Base-by-base conservation (phyloP, 1,140 invertebrate species). In the Arctopsyche grandis region DNA sequence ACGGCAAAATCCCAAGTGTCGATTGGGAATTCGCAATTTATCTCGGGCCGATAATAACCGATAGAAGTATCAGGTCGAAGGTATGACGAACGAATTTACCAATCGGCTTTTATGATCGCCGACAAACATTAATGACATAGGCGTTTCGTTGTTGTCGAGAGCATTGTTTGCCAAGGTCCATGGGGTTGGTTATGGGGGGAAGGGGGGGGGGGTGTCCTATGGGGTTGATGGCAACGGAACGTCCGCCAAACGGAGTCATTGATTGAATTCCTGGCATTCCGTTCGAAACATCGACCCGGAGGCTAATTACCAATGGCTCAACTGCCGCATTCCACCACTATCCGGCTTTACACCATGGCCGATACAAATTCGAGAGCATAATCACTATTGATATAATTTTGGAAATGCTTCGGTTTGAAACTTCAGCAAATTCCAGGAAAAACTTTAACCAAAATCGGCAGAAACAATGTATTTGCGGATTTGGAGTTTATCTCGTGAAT, bases 251-350 rank as follows among this genome's bases (percentile, higher is more conserved):
- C 63, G 0, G 48, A 70, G 73, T 26, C 56, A 66, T 71, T 79
- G 78, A 79, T 79, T 79, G 78, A 69, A 79, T 79, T 79, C 78
- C 71, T 69, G 38, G 58, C 52, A 69, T 79, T 74, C 78, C 56
- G 19, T 24, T 52, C 71, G 44, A 56, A 74, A 26, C 48, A 74
- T 56, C 71, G 71, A 56, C 21, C 46, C 24, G 19, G 12, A 46
- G 24, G 43, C 71, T 74, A 74, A 74, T 74, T 74, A 74, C 46
- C 71, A 24, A 56, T 46, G 71, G 71, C 24, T 46, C 43, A 12
- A 74, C 14, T 74, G 22, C 48, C 22, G 71, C 71, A 56, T 29
- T 22, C 71, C 69, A 7, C 29, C 29, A 38, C 29, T 38, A 38
- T 38, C 29, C 29, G 7, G 29, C 29, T 38, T 38, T 7, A 38